Base-by-base conservation (phyloP, 2,113 vertebrate genomes). In the Vidua macroura region DNA sequence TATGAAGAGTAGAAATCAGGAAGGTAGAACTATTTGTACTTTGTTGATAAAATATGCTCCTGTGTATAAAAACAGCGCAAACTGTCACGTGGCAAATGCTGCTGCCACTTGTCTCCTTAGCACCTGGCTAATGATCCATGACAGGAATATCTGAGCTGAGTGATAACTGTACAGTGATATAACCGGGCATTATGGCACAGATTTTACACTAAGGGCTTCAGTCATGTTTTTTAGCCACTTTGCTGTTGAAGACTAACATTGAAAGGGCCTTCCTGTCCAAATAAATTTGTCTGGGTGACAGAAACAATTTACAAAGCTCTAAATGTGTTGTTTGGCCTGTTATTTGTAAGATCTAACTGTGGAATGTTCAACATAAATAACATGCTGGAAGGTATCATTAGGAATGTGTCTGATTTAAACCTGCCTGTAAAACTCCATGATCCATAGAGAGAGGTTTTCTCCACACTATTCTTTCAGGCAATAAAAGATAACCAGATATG, bases 81-180 rank as follows among this genome's bases (percentile, higher is more conserved):
- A 84, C 88, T 92, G 72, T 93, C 83, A 96, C 76, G 52, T 78
- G 90, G 52, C 46, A 95, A 96, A 81, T 92, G 59, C 49, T 92
- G 59, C 49, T 96, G 63, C 79, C 88, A 88, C 90, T 96, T 97
- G 74, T 97, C 76, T 95, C 31, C 13, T 89, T 91, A 90, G 48
- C 86, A 58, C 69, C 88, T 90, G 86, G 74, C 37, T 95, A 95
- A 94, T 93, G 94, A 96, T 83, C 94, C 90, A 14, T 87, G 95
- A 92, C 82, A 94, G 73, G 74, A 88, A 92, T 74, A 96, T 72
- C 73, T 86, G 77, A 86, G 79, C 46, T 82, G 60, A 94, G 48
- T 46, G 66, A 92, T 90, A 90, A 92, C 92, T 77, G 88, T 85
- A 55, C 66, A 88, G 63, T 39, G 62, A 62, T 39, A 90, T 52